Base-by-base conservation (phyloP, 2,888 invertebrate species). In the Sesamia inferens region DNA sequence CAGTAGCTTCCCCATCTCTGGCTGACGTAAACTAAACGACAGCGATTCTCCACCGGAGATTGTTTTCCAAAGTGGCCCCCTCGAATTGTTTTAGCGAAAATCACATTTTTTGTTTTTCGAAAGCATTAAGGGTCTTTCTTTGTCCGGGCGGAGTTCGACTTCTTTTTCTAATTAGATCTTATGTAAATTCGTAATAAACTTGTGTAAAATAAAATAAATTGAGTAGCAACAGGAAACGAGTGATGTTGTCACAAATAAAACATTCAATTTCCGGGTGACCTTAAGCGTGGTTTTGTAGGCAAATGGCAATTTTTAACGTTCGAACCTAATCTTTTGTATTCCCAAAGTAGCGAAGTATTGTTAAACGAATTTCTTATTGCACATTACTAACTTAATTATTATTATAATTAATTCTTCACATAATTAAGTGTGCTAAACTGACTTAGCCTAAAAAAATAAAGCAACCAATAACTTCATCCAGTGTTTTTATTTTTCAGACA, bases 1-100 rank as follows among this genome's bases (percentile, higher is more conserved):
- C 39, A 74, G 47, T 64, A 59, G 47, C 65, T 64, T 74, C 74
- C 81, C 81, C 70, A 74, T 76, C 81, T 75, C 68, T 68, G 64
- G 88, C 88, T 90, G 89, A 90, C 89, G 88, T 87, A 81, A 85
- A 77, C 88, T 80, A 86, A 90, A 88, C 83, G 85, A 86, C 74
- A 76, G 71, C 81, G 80, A 85, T 86, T 87, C 82, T 83, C 84
- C 78, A 78, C 79, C 74, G 79, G 78, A 87, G 85, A 90, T 90
- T 89, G 90, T 89, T 90, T 87, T 88, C 79, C 81, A 80, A 90
- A 88, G 83, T 75, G 78, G 51, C 79, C 68, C 78, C 79, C 70
- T 83, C 54, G 68, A 71, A 85, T 84, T 82, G 81, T 82, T 87
- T 69, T 83, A 80, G 74, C 79, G 77, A 78, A 86, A 87, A 87